These are phyloP conservation scores for Melanerpes aurifrons DNA, from an alignment of 2,113 vertebrate genomes.

Conservation along the genomic window DNA sequence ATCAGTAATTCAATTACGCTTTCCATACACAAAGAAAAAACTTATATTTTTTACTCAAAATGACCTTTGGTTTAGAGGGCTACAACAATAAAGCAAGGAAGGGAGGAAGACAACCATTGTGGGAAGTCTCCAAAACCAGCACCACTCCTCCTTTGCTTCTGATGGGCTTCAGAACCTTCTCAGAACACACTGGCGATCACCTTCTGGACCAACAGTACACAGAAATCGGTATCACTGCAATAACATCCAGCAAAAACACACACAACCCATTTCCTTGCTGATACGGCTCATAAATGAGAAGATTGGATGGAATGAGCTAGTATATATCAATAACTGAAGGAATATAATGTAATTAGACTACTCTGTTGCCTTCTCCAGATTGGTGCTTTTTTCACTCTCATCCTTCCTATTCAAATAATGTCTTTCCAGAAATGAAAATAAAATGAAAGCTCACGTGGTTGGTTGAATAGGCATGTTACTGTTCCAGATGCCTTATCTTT, in stretches of 20 bases:
- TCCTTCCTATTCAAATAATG: not conserved
- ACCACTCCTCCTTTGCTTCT: not conserved
- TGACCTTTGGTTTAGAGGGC: not conserved
- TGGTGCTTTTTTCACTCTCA: not conserved
- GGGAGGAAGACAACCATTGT: not conserved
- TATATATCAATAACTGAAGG: not conserved
- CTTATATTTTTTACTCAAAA: not conserved
- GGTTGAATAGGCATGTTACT: not conserved
- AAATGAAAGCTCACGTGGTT: not conserved
- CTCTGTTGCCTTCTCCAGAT: not conserved
- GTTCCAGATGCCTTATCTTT: not conserved
- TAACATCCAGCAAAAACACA: not conserved
- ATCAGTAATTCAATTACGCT: conserved; percentile 34
- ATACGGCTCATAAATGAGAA: not conserved
- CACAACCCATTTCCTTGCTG: not conserved
- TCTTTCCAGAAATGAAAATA: not conserved
- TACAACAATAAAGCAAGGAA: not conserved
- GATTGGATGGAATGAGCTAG: not conserved
- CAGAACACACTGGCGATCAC: not conserved
- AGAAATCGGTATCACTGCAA: not conserved
- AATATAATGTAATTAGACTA: not conserved
- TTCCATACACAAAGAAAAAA: not conserved
- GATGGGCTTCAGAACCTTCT: not conserved
- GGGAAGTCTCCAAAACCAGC: not conserved
- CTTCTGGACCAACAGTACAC: not conserved